Evolutionary conservation across 2,797 vertebrate genomes (phyloP), one percentile per base, ranked within the genome.

Genomic region (Sebastolobus altivelis): DNA sequence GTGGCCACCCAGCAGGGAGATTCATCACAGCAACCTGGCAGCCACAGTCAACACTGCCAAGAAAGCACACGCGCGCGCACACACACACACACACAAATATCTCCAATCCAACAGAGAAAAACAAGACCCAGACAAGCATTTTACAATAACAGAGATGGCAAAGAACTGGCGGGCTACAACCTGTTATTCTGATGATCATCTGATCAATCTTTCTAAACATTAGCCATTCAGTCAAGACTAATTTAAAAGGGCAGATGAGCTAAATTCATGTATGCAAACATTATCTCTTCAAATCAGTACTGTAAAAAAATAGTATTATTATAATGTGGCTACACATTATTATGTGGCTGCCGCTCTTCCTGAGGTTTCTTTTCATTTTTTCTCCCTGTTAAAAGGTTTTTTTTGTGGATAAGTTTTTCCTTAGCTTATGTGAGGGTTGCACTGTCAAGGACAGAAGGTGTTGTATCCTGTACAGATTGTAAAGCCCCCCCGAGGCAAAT

Each of bases 21-120:
- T 89, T 88, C 81, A 93, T 92, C 86, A 87, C 87, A 88, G 82
- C 83, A 86, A 90, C 83, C 84, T 81, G 80, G 73, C 85, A 88
- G 73, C 58, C 78, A 84, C 70, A 84, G 56, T 62, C 78, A 84
- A 82, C 82, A 65, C 37, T 18, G 59, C 46, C 72, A 69, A 27
- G 68, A 52, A 61, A 10, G 61, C 31, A 25, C 66, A 25, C 66
- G 27, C 37, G 20, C 60, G 37, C 62, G 35, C 66, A 70, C 69
- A 65, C 73, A 65, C 38, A 58, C 75, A 58, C 59, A n/a, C 83
- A 46, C 29, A 27, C 38, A 35, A 40, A 46, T 25, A 56, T 12
- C 75, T 38, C 18, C 25, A 38, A 14, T 67, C 18, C 10, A 52
- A 69, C 27, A 38, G 35, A 89, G 62, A 69, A 74, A 75, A 85